phyloP scores from a whole-genome alignment of 1,140 invertebrate species.

The Oedothorax gibbosus region DNA sequence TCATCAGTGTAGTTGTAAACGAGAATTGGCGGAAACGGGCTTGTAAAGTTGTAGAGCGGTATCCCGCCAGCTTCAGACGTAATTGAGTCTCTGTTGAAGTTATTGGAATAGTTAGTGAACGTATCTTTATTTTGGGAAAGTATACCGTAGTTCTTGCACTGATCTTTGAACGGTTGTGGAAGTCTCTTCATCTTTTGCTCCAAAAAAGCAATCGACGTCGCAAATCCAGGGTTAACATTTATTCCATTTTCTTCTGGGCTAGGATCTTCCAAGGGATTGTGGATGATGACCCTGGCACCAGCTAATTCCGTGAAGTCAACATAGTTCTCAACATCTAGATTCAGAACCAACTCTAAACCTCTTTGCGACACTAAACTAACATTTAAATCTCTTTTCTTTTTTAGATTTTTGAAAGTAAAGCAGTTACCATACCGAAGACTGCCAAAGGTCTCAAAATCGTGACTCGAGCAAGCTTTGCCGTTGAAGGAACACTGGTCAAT shows the following conservation, averaged over 20 bases:
- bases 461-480: background rate
- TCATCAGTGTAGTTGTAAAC: no score
- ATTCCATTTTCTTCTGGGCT: constrained; percentile 7
- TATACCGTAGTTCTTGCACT: background rate
- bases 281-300: background rate
- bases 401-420: constrained; percentile 1
- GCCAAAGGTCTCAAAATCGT: background rate
- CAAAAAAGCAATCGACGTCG: background rate
- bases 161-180: background rate
- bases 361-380: no score
- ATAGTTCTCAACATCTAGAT: constrained; percentile 67
- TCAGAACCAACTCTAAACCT: constrained; percentile 67
- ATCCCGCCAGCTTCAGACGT: no score
- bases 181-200: background rate
- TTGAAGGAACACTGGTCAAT: constrained; percentile 10
- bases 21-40: no score
- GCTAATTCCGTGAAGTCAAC: constrained; percentile 40
- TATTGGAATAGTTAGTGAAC: background rate
- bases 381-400: no score
- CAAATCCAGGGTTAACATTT: background rate
- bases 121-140: background rate
- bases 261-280: background rate
- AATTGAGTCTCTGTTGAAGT: background rate
- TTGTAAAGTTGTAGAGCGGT: no score
- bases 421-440: constrained; percentile 33